A percentile compares a stretch with the other conserved stretches of the same genome.
These are phyloP conservation scores for Orthonevra nobilis DNA, from an alignment of 2,888 invertebrate species.

Conservation along the genomic window DNA sequence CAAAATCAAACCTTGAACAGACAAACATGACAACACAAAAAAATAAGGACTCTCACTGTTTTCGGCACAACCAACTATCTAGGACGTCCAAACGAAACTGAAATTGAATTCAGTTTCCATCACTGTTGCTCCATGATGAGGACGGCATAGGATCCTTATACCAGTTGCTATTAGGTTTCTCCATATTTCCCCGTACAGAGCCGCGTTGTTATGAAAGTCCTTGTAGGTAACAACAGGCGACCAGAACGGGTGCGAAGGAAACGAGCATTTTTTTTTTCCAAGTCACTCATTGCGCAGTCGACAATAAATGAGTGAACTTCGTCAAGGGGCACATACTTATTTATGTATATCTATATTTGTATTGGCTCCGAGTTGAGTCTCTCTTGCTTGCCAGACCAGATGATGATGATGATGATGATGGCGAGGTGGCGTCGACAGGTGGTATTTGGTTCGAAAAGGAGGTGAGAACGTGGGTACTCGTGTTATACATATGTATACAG, in stretches of 20 bases:
- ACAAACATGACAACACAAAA: not conserved
- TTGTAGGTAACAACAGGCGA: constrained; percentile 47
- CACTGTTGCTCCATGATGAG: constrained; percentile 35
- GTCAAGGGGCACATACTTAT: constrained; percentile 15
- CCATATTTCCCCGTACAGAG: constrained; percentile 9
- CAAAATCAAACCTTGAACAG: not conserved
- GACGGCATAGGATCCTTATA: constrained; percentile 7
- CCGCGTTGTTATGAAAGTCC: constrained; percentile 61
- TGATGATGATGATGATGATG: constrained; percentile 15
- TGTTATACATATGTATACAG: constrained; percentile 40
- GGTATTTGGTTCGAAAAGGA: too few species aligned
- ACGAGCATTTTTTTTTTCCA: constrained; percentile 15
- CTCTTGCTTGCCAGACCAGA: constrained; percentile 43
- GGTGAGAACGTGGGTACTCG: constrained; percentile 6
- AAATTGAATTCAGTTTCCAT: constrained; percentile 59
- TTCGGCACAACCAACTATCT: constrained; percentile 47
- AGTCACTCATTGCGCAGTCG: constrained; percentile 60
- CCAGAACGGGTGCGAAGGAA: constrained; percentile 39
- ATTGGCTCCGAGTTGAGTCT: constrained; percentile 33
- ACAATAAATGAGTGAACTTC: constrained; percentile 46
- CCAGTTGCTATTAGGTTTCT: constrained; percentile 49
- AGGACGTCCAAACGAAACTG: constrained; percentile 68
- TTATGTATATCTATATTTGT: too few species aligned
- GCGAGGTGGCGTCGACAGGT: constrained; percentile 8
- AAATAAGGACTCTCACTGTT: too few species aligned